Conservation (phyloP, 1,140 invertebrate species). For the Holcopasites calliopsidis region DNA sequence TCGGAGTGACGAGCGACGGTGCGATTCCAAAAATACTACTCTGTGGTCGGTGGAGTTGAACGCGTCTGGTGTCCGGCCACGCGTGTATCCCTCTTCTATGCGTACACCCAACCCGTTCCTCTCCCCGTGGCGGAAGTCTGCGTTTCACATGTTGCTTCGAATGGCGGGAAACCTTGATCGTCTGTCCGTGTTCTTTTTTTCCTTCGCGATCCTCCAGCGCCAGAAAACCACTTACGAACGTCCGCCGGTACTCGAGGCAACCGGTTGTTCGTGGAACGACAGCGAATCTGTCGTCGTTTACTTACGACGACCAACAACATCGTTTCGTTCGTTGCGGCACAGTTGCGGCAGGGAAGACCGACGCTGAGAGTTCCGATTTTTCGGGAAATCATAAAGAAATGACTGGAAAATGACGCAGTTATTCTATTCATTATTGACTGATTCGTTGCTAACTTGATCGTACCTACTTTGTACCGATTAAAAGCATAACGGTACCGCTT, state of each 20-base stretch:
- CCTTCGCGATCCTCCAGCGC: too few relatives aligned
- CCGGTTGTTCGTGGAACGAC: neutral
- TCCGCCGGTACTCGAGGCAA: neutral
- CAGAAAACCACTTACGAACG: neutral
- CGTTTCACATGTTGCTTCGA: slow-evolving; percentile 26
- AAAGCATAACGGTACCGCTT: too few relatives aligned
- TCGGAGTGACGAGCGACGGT: slow-evolving; percentile 41
- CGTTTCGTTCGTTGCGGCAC: neutral
- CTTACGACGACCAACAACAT: neutral
- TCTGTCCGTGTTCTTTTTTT: slow-evolving; percentile 17
- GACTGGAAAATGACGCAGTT: too few relatives aligned
- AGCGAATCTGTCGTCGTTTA: neutral
- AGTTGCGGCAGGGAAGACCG: too few relatives aligned
- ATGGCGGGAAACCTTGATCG: slow-evolving; percentile 41
- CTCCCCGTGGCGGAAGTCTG: slow-evolving; percentile 20
- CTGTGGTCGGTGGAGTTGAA: slow-evolving; percentile 49
- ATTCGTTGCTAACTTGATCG: too few relatives aligned
- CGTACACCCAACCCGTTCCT: neutral
- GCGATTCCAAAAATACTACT: slow-evolving; percentile 62
- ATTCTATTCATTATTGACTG: too few relatives aligned
- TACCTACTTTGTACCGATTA: too few relatives aligned
- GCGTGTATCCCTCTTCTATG: slow-evolving; percentile 36
- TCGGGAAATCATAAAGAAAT: too few relatives aligned
- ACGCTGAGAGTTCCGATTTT: too few relatives aligned
- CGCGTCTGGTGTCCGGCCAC: slow-evolving; percentile 40